These are phyloP conservation scores for Zoanthus solanderi DNA, from an alignment of 92 coral and sea anemone species.

Conservation along the genomic window DNA sequence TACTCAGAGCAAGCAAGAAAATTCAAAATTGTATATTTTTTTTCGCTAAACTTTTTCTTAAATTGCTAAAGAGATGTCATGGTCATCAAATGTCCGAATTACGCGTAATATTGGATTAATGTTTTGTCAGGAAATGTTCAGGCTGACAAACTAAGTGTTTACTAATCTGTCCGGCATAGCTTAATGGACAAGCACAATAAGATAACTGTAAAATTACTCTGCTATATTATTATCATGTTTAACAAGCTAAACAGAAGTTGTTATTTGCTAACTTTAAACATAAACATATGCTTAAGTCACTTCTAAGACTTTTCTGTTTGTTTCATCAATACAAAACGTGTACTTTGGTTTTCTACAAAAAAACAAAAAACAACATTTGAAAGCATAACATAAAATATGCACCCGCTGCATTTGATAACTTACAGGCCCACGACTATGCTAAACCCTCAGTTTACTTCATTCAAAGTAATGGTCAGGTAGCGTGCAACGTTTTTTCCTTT, in stretches of 20 bases:
- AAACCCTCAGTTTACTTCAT: too few species aligned
- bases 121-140: constrained; percentile 41
- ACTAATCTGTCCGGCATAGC: constrained; percentile 4
- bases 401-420: too few species aligned
- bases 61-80: constrained; percentile 10
- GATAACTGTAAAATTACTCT: neutral
- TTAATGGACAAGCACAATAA: neutral
- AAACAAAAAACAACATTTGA: too few species aligned
- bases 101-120: constrained; percentile 31
- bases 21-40: neutral
- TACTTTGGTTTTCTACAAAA: too few species aligned
- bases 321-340: too few species aligned
- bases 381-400: too few species aligned
- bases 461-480: too few species aligned
- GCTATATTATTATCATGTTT: neutral
- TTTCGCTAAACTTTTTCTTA: neutral
- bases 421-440: too few species aligned
- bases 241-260: neutral
- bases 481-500: too few species aligned
- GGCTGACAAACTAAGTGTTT: neutral
- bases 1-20: neutral
- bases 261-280: neutral
- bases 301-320: too few species aligned
- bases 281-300: neutral
- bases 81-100: neutral